Evolutionary conservation across 2,888 invertebrate species (phyloP).

Genomic region (Cactoblastis cactorum): DNA sequence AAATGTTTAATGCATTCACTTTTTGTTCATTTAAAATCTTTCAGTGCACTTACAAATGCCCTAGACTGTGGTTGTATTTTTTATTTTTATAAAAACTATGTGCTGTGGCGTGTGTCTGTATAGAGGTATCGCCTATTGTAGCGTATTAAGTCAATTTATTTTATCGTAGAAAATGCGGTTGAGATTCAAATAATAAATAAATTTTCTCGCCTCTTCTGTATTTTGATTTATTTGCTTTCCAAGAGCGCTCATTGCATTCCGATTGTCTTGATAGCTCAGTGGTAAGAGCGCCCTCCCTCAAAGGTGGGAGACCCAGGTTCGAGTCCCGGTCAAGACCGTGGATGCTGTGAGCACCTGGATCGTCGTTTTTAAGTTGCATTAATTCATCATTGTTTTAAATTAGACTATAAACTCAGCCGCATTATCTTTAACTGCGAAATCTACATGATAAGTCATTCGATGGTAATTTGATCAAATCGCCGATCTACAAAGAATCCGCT

Average conservation of each 20-base stretch:
- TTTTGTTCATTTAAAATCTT: slow-evolving; percentile 26
- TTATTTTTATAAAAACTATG: no score
- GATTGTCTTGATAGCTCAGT: slow-evolving; percentile 78
- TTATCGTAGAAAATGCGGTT: slow-evolving; percentile 32
- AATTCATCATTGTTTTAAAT: slow-evolving; percentile 16
- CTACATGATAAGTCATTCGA: slow-evolving; percentile 60
- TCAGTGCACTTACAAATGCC: slow-evolving; percentile 10
- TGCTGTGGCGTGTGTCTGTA: no score
- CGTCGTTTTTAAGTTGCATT: slow-evolving; percentile 19
- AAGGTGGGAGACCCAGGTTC: slow-evolving; percentile 73
- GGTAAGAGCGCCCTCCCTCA: slow-evolving; percentile 69
- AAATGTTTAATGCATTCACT: slow-evolving; percentile 38
- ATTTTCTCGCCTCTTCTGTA: slow-evolving; percentile 13
- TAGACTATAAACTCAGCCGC: slow-evolving; percentile 40
- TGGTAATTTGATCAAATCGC: slow-evolving; percentile 71
- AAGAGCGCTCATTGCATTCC: slow-evolving; percentile 51
- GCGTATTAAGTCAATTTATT: no score
- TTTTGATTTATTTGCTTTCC: slow-evolving; percentile 24
- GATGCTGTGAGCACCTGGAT: slow-evolving; percentile 49
- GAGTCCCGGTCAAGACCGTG: slow-evolving; percentile 76
- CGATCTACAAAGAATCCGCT: slow-evolving; percentile 66
- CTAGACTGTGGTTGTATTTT: slow-evolving; percentile 18
- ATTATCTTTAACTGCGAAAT: slow-evolving; percentile 52
- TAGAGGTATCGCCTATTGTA: no score
- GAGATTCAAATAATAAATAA: slow-evolving; percentile 27